Evolutionary conservation across 64 coral and sea anemone species (phyloP).

Genomic region (Pocillopora damicornis): DNA sequence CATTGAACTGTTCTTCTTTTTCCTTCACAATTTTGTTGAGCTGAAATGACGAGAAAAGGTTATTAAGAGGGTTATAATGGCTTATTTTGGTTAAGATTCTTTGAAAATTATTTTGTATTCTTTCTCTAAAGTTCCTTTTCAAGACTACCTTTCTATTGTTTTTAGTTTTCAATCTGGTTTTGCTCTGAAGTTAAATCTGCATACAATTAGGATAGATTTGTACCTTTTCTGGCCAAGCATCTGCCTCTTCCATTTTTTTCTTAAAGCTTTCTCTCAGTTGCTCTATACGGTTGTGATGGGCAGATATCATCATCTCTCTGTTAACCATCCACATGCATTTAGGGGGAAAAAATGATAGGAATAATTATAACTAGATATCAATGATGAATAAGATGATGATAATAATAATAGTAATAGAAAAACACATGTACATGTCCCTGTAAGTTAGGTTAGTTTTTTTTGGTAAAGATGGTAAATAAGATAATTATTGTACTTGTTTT

Average conservation of each 20-base stretch:
- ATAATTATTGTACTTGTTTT: too few species aligned
- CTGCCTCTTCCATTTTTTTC: constrained; percentile 85
- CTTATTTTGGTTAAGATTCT: too few species aligned
- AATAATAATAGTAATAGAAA: too few species aligned
- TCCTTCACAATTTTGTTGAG: constrained; percentile 56
- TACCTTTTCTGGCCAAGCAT: constrained; percentile 76
- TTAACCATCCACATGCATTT: background rate
- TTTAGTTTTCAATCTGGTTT: constrained; percentile 24
- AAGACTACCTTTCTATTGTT: constrained; percentile 33
- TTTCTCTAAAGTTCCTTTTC: background rate
- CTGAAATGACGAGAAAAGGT: constrained; percentile 12
- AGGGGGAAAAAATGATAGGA: background rate
- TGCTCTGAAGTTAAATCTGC: constrained; percentile 55
- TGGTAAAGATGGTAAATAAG: background rate
- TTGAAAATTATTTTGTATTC: background rate
- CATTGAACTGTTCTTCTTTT: constrained; percentile 54
- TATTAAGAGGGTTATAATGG: too few species aligned
- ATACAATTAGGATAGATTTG: background rate
- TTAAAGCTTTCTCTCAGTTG: constrained; percentile 98
- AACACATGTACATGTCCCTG: too few species aligned
- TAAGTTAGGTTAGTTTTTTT: background rate
- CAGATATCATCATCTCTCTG: constrained; percentile 92
- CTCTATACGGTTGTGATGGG: constrained; percentile 95
- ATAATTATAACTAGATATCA: too few species aligned
- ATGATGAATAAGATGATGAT: too few species aligned